Evolutionary conservation across 2,797 vertebrate genomes (phyloP), one percentile per base, ranked within the genome.

Genomic region (Apodemus agrarius): DNA sequence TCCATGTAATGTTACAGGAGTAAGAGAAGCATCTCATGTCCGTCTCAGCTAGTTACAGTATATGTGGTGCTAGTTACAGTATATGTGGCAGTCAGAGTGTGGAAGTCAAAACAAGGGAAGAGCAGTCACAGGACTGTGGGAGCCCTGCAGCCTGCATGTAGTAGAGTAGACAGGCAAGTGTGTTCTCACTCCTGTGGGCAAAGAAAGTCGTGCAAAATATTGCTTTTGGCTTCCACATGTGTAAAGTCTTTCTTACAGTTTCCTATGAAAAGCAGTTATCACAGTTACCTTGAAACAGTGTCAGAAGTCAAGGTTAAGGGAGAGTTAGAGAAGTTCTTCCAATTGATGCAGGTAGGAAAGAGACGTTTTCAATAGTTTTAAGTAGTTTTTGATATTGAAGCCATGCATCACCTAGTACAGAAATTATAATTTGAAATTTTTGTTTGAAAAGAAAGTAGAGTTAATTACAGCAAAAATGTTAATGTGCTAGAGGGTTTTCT

Each of bases 401-500:
- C 88, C 40, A 34, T 86, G 19, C 89, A 49, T 59, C 91, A 59
- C 29, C 63, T 87, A 87, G 89, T 87, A 0, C 12, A 95, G 52
- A 80, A 90, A 61, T 84, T 80, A 67, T 43, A 79, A 78, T 89
- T 78, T 92, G 43, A 74, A 74, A 78, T 54, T 63, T 57, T 61
- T 67, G 40, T 90, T 96, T 76, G 52, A 67, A 85, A 92, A 78
- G 26, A 80, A 84, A 83, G 21, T 21, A 92, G 40, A 21, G 31
- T 82, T 93, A 86, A 80, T 76, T 91, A 79, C 34, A 65, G 46
- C 19, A 80, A 81, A 75, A 75, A 89, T 89, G 24, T 90, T 78
- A 76, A 16, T 67, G 12, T 93, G 11, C 72, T 93, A 84, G 31
- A 43, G n/a, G 87, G 89, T 94, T 96, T 96, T 67, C 90, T 87